Conservation (phyloP, 2,797 vertebrate genomes). For the Helostoma temminkii region DNA sequence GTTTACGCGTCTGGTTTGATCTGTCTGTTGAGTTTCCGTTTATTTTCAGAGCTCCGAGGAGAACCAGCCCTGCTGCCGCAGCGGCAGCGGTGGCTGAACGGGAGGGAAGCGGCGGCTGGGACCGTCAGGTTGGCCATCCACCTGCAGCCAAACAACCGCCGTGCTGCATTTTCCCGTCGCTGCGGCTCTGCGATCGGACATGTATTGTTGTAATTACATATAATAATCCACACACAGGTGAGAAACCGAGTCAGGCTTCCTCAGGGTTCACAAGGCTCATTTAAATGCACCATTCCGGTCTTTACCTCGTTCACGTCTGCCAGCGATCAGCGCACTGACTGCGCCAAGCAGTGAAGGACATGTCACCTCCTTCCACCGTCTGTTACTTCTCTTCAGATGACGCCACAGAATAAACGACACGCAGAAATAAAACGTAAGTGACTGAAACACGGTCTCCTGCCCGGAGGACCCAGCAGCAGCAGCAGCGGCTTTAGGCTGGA, state of each 20-base stretch:
- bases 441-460: background rate
- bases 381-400: background rate
- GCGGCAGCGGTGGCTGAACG: slow-evolving; percentile 15
- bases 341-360: slow-evolving; percentile 51
- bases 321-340: slow-evolving; percentile 57
- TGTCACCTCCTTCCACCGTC: slow-evolving; percentile 42
- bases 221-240: background rate
- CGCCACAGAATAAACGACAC: fast-evolving
- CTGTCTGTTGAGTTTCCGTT: slow-evolving; percentile 8
- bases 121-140: slow-evolving; percentile 83
- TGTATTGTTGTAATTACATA: background rate
- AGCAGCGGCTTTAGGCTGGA: slow-evolving; percentile 18
- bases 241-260: background rate
- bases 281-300: slow-evolving; percentile 28
- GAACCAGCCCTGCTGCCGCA: slow-evolving; percentile 37
- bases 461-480: slow-evolving; percentile 35
- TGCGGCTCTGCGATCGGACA: slow-evolving; percentile 8
- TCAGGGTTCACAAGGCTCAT: background rate
- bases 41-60: slow-evolving; percentile 30
- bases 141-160: slow-evolving; percentile 75
- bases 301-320: slow-evolving; percentile 40
- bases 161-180: slow-evolving; percentile 64
- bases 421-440: background rate
- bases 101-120: slow-evolving; percentile 24
- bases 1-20: background rate